phyloP scores from a whole-genome alignment of 2,113 vertebrate species.

The Hepsetus odoe region DNA sequence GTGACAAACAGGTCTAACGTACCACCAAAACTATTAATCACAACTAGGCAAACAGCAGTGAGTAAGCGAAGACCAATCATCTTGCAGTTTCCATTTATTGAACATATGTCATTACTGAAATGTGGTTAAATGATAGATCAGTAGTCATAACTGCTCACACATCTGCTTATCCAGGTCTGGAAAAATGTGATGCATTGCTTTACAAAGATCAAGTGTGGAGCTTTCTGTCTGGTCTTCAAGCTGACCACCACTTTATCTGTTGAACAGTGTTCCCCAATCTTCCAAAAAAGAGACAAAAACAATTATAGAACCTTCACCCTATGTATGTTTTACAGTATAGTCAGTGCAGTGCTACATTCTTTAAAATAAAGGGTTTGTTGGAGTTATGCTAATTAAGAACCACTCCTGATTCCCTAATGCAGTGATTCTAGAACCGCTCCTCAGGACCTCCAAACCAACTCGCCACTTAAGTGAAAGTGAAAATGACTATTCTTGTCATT shows the following conservation, averaged over 20 bases:
- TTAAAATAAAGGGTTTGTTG: too few relatives aligned
- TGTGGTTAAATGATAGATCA: background rate
- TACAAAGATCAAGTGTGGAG: conserved; percentile 30
- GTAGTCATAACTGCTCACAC: background rate
- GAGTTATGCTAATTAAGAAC: too few relatives aligned
- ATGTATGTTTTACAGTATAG: too few relatives aligned
- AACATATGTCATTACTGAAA: background rate
- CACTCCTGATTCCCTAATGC: too few relatives aligned
- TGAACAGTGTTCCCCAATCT: conserved; percentile 21
- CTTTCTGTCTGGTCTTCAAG: background rate
- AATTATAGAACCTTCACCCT: background rate
- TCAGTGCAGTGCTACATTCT: too few relatives aligned
- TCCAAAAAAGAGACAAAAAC: background rate
- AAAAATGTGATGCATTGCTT: conserved; percentile 33
- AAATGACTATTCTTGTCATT: too few relatives aligned
- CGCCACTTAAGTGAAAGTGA: too few relatives aligned
- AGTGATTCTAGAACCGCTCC: too few relatives aligned
- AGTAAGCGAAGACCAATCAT: too few relatives aligned
- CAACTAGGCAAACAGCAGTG: background rate
- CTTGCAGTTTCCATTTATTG: background rate
- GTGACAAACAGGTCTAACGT: too few relatives aligned
- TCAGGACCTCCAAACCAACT: too few relatives aligned
- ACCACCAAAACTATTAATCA: too few relatives aligned
- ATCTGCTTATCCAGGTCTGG: conserved; percentile 22
- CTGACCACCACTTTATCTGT: conserved; percentile 27